Conservation (phyloP, 2,113 vertebrate genomes). For the Oncorhynchus tshawytscha region DNA sequence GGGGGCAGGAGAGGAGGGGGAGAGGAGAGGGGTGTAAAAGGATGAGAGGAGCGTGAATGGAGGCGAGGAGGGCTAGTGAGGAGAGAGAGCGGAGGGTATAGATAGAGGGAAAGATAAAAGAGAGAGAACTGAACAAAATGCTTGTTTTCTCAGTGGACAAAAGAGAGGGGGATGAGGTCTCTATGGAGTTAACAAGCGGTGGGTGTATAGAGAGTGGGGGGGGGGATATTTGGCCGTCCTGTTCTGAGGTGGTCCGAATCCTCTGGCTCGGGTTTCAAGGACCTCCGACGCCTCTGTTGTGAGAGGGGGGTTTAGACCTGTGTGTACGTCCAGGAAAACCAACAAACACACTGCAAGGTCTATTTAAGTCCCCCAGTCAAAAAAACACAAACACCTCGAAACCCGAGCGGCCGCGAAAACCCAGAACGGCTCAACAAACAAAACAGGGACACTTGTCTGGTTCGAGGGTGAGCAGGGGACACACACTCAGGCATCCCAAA, state of each 20-base stretch:
- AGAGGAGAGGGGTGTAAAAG: background rate
- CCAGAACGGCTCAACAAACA: background rate
- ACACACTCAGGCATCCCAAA: background rate
- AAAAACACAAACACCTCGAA: constrained; percentile 10
- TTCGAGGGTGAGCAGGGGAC: background rate
- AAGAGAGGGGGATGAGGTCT: background rate
- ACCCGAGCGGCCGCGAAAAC: background rate
- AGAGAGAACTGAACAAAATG: constrained; percentile 18
- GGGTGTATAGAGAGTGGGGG: background rate
- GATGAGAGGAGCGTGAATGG: constrained; percentile 25
- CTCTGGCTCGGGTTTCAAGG: constrained; percentile 14
- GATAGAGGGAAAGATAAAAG: no score
- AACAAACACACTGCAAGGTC: constrained; percentile 15
- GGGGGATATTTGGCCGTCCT: constrained; percentile 23
- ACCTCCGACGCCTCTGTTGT: constrained; percentile 1
- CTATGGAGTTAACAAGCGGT: background rate
- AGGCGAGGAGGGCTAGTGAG: no score
- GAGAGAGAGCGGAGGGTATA: no score
- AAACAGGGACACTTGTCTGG: background rate
- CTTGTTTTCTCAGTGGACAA: constrained; percentile 27
- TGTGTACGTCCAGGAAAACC: background rate
- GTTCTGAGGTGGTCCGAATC: constrained; percentile 34
- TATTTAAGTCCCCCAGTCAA: background rate
- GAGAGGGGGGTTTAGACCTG: constrained; percentile 7
- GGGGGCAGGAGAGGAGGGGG: background rate